Evolutionary conservation across 2,113 vertebrate species (phyloP).

Genomic region (crab-eating macaque (Macaca fascicularis)): DNA sequence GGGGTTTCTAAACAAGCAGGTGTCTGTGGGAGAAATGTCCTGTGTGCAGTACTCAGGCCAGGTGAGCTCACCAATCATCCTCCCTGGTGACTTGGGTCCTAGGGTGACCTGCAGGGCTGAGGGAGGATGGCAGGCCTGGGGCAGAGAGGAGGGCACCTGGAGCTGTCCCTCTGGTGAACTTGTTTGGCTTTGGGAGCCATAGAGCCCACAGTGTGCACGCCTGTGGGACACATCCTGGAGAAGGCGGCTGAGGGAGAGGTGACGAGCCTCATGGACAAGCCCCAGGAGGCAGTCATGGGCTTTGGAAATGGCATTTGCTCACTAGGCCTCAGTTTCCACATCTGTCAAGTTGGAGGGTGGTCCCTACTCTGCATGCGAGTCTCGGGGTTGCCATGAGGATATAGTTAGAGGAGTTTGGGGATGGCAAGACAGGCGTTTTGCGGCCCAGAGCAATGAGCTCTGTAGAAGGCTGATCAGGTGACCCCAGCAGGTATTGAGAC

Average conservation of each 20-base stretch:
- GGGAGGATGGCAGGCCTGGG: background rate
- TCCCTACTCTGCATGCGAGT: background rate
- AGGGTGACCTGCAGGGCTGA: background rate
- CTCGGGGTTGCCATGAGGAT: background rate
- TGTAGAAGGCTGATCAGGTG: background rate
- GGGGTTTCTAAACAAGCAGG: background rate
- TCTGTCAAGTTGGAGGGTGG: background rate
- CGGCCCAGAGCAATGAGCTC: background rate
- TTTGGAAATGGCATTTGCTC: background rate
- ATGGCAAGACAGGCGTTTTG: background rate
- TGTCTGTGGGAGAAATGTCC: background rate
- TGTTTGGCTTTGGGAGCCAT: background rate
- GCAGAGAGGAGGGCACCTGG: background rate
- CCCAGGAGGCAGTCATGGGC: accelerated
- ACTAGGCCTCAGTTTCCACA: background rate
- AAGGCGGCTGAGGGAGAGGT: background rate
- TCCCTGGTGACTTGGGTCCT: background rate
- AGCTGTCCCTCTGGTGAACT: background rate
- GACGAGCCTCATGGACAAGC: background rate
- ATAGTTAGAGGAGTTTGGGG: too few species aligned
- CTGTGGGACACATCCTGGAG: background rate
- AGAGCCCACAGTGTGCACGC: background rate
- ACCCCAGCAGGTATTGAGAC: background rate
- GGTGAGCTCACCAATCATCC: background rate
- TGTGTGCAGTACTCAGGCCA: background rate